These are phyloP conservation scores for Leucania comma DNA, from an alignment of 2,888 invertebrate species.

Conservation along the genomic window DNA sequence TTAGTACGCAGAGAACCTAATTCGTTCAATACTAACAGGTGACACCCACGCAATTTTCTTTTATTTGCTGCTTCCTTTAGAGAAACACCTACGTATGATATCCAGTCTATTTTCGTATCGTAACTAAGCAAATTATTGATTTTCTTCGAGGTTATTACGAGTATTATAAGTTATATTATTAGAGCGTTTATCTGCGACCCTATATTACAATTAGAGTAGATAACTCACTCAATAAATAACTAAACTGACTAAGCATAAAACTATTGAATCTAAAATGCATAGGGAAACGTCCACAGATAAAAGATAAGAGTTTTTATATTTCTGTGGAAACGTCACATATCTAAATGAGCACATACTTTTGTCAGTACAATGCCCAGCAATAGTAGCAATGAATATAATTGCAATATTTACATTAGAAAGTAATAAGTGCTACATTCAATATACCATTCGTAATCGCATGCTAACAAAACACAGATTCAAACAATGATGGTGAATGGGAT, in stretches of 20 bases:
- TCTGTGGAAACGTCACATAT: neutral
- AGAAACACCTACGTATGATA: neutral
- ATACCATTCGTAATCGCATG: conserved; percentile 43
- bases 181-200: neutral
- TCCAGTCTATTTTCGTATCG: neutral
- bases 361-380: conserved; percentile 15
- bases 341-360: conserved; percentile 16
- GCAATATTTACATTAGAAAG: conserved; percentile 59
- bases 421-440: conserved; percentile 32
- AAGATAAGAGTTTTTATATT: too few species aligned
- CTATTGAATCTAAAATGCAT: conserved; percentile 1
- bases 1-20: neutral
- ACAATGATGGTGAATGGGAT: conserved; percentile 42
- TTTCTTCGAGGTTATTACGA: neutral
- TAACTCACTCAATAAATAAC: neutral
- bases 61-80: neutral
- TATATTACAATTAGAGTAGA: neutral
- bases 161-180: neutral
- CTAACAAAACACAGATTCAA: conserved; percentile 30
- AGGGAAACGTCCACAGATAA: conserved; percentile 4
- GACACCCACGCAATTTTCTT: neutral
- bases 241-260: neutral
- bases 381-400: conserved; percentile 32
- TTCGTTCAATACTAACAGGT: neutral
- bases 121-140: neutral